A percentile compares a stretch with the other conserved stretches of the same genome.
Conservation (phyloP, 92 coral and sea anemone genomes). For the Palythoa heliodiscus region DNA sequence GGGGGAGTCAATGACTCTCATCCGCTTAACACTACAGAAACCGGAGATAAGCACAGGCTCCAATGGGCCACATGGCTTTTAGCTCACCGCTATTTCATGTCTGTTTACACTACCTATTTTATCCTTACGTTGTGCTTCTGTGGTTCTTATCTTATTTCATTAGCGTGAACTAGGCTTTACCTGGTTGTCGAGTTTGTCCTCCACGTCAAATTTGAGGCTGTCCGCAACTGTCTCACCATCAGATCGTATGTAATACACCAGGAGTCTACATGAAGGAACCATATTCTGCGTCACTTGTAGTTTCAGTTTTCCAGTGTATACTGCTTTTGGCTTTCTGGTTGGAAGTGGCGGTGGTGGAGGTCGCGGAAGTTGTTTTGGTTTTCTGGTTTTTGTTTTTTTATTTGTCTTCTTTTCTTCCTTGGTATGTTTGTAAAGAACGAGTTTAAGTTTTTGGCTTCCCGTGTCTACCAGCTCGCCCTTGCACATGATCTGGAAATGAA, state of each 20-base stretch:
- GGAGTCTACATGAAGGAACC: slow-evolving; percentile 86
- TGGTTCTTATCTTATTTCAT: neutral
- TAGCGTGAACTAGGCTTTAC: slow-evolving; percentile 26
- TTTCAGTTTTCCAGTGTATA: slow-evolving; percentile 51
- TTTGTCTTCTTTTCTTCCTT: neutral
- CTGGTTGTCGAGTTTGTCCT: slow-evolving; percentile 87
- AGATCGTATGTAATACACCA: slow-evolving; percentile 72
- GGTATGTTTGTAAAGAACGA: neutral
- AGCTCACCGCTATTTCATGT: no score
- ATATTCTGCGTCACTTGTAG: slow-evolving; percentile 78
- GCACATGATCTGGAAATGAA: slow-evolving; percentile 10
- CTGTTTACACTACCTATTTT: neutral
- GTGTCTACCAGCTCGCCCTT: slow-evolving; percentile 25
- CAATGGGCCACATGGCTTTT: no score
- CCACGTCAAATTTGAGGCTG: slow-evolving; percentile 69
- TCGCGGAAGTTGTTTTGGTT: no score
- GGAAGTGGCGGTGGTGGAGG: neutral
- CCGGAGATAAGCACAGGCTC: no score
- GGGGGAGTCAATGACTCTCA: no score
- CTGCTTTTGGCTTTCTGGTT: neutral
- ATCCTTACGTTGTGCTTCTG: no score
- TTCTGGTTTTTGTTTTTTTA: neutral
- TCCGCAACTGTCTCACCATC: slow-evolving; percentile 91
- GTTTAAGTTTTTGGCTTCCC: slow-evolving; percentile 5
- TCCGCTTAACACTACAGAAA: no score